A percentile compares a stretch with the other conserved stretches of the same genome.
These are phyloP conservation scores for Napeogenes sylphis DNA, from an alignment of 2,888 invertebrate genomes.

Conservation along the genomic window DNA sequence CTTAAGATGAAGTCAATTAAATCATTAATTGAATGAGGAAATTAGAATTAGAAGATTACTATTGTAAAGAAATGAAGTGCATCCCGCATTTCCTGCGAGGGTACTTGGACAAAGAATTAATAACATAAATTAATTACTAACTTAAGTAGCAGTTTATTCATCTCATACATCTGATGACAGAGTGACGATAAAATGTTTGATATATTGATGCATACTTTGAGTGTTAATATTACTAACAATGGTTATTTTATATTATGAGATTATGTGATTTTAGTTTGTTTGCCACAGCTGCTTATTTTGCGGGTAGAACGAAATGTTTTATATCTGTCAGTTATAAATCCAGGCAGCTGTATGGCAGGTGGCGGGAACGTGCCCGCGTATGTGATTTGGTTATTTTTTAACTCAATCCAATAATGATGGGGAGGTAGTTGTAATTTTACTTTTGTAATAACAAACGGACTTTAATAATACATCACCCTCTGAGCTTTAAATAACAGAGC, in stretches of 20 bases:
- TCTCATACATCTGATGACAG: constrained; percentile 6
- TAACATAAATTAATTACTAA: constrained; percentile 21
- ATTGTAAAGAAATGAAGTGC: constrained; percentile 43
- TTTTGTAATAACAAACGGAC: constrained; percentile 34
- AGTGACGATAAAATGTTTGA: not conserved
- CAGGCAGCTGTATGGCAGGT: constrained; percentile 69
- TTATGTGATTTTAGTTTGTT: constrained; percentile 27
- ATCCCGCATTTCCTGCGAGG: constrained; percentile 42
- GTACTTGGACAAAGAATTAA: constrained; percentile 13
- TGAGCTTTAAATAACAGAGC: not conserved
- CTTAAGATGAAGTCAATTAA: not conserved
- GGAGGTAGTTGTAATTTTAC: constrained; percentile 40
- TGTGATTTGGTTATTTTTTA: constrained; percentile 40
- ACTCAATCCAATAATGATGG: constrained; percentile 33
- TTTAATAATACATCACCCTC: not conserved
- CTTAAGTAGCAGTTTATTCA: constrained; percentile 17
- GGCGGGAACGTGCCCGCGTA: constrained; percentile 59
- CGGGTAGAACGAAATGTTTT: constrained; percentile 55
- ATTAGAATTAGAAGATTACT: constrained; percentile 52
- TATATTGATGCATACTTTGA: no score
- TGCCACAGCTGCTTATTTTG: constrained; percentile 56
- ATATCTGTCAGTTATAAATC: constrained; percentile 60
- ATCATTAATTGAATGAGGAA: constrained; percentile 40
- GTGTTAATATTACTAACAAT: no score
- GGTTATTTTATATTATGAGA: no score